Evolutionary conservation across 2,797 vertebrate genomes (phyloP).

Genomic region (Ctenosaura bakeri): DNA sequence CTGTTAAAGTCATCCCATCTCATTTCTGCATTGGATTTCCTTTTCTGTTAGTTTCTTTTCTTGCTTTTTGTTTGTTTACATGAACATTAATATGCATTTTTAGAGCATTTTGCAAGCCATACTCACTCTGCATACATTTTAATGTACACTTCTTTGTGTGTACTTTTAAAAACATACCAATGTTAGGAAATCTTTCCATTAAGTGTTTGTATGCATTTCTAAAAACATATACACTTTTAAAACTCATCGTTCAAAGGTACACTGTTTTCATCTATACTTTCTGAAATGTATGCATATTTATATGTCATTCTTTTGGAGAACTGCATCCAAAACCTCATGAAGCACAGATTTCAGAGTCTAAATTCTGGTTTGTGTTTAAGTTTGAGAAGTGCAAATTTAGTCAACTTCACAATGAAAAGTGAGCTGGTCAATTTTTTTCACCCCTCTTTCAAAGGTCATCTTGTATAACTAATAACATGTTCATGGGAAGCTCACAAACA

Average conservation of each 20-base stretch:
- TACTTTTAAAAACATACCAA: too few species aligned
- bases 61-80: too few species aligned
- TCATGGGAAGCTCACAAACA: not conserved
- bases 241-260: not conserved
- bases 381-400: not conserved
- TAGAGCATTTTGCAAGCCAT: too few species aligned
- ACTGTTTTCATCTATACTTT: not conserved
- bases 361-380: not conserved
- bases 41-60: too few species aligned
- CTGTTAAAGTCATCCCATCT: not conserved
- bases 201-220: not conserved
- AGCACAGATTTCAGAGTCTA: not conserved
- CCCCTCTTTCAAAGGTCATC: not conserved
- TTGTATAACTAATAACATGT: not conserved
- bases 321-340: not conserved
- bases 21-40: too few species aligned
- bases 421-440: not conserved
- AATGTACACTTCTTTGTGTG: too few species aligned
- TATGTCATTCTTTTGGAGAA: not conserved
- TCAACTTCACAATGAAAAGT: not conserved
- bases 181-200: too few species aligned
- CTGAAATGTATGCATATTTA: not conserved
- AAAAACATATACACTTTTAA: not conserved
- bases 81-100: too few species aligned
- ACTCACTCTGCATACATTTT: too few species aligned